These are phyloP conservation scores for Torymus texanus DNA, from an alignment of 2,888 invertebrate species.

Conservation along the genomic window DNA sequence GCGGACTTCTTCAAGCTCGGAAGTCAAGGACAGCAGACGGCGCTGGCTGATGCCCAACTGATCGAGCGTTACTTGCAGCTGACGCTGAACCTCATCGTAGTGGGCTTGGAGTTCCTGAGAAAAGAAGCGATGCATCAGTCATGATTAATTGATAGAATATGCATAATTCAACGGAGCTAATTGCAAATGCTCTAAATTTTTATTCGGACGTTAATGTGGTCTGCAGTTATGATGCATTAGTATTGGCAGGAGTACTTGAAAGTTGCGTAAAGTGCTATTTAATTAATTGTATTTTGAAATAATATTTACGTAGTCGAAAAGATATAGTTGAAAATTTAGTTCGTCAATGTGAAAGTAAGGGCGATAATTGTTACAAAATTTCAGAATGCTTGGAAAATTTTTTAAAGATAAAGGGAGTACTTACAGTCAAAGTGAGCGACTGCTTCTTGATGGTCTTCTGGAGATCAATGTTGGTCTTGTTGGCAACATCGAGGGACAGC, in stretches of 20 bases:
- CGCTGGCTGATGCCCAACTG: constrained; percentile 93
- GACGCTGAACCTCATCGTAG: constrained; percentile 97
- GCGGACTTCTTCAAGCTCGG: constrained; percentile 96
- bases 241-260: too few relatives aligned
- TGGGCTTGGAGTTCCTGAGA: constrained; percentile 91
- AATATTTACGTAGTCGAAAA: too few relatives aligned
- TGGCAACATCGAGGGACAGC: constrained; percentile 96
- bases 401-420: constrained; percentile 52
- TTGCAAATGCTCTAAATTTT: background rate
- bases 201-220: background rate
- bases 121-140: background rate
- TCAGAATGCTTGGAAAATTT: too few relatives aligned
- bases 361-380: too few relatives aligned
- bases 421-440: constrained; percentile 89
- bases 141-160: background rate
- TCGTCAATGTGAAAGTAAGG: too few relatives aligned
- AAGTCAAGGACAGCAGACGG: constrained; percentile 92
- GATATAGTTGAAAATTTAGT: too few relatives aligned
- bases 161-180: background rate
- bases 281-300: too few relatives aligned
- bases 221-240: too few relatives aligned
- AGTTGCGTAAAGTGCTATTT: too few relatives aligned
- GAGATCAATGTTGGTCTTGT: constrained; percentile 97
- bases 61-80: constrained; percentile 95
- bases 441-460: constrained; percentile 99